Percentiles rank a stretch among this genome's conserved stretches.
Conservation (phyloP, 2,113 vertebrate genomes). For the Piaya cayana region DNA sequence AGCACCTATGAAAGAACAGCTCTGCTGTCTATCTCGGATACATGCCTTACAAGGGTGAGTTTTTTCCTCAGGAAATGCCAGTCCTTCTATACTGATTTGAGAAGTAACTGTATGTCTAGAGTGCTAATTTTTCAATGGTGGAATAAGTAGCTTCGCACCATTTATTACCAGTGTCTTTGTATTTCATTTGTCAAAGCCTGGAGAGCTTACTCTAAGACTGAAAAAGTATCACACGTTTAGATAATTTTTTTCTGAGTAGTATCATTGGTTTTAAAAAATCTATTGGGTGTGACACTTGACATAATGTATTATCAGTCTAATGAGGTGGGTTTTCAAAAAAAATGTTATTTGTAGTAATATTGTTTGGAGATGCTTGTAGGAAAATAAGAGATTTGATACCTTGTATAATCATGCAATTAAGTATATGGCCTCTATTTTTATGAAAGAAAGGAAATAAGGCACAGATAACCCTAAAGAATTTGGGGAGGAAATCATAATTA, state of each 20-base stretch:
- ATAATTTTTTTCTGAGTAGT: neutral
- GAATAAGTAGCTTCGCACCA: neutral
- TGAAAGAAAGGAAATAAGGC: neutral
- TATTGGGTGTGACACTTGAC: neutral
- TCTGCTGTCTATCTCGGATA: slow-evolving; percentile 20
- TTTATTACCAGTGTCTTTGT: neutral
- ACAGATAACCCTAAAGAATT: neutral
- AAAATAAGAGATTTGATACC: neutral
- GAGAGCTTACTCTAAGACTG: neutral
- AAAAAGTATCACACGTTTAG: neutral
- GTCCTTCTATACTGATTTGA: neutral
- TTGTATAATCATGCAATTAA: neutral
- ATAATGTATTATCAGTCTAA: neutral
- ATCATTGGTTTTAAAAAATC: neutral
- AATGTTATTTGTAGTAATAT: neutral
- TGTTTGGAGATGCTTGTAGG: neutral
- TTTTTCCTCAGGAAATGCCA: slow-evolving; percentile 53
- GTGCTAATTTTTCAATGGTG: neutral
- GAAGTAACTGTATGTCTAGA: neutral
- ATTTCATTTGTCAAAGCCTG: neutral
- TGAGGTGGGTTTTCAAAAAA: neutral
- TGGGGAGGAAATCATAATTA: neutral
- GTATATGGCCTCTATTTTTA: neutral
- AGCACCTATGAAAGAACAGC: slow-evolving; percentile 1
- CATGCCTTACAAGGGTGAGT: slow-evolving; percentile 32